A percentile compares a stretch with the other conserved stretches of the same genome.
These are phyloP conservation scores for Asteroscopus sphinx DNA, from an alignment of 2,888 invertebrate genomes.

Conservation along the genomic window DNA sequence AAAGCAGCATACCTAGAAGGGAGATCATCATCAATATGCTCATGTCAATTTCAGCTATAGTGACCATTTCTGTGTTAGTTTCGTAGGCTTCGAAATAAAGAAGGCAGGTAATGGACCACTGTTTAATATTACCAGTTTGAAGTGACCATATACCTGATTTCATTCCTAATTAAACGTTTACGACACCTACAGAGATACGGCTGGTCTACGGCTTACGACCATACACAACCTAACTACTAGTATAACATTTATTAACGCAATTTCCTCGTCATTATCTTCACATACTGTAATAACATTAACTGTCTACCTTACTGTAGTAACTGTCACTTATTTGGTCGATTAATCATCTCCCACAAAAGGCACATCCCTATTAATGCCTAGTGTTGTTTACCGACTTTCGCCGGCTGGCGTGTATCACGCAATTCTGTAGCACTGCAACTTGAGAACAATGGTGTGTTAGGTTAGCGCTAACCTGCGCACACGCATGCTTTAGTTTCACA, in stretches of 20 bases:
- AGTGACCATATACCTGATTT: not conserved
- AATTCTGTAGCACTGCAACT: conserved; percentile 60
- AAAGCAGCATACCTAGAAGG: too few species aligned
- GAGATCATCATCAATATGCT: too few species aligned
- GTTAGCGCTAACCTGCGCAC: conserved; percentile 60
- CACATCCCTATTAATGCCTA: conserved; percentile 66
- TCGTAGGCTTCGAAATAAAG: too few species aligned
- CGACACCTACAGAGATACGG: not conserved
- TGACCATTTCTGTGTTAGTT: too few species aligned
- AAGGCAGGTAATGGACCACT: not conserved
- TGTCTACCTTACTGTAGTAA: conserved; percentile 29
- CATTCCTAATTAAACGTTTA: not conserved
- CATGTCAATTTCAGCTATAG: too few species aligned
- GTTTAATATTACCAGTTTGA: not conserved
- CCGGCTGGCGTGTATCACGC: conserved; percentile 68
- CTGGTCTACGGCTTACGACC: not conserved
- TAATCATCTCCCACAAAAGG: conserved; percentile 50
- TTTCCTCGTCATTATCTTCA: conserved; percentile 21
- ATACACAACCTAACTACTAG: conserved; percentile 6
- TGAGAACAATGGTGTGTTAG: conserved; percentile 70
- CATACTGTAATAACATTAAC: conserved; percentile 53
- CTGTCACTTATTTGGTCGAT: conserved; percentile 43
- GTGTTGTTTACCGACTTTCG: conserved; percentile 74
- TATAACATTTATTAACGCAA: conserved; percentile 16
- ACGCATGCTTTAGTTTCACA: conserved; percentile 64